Percentiles rank a stretch among this genome's conserved stretches.
Conservation (phyloP, 1,140 invertebrate genomes). For the Hycleus cichorii region DNA sequence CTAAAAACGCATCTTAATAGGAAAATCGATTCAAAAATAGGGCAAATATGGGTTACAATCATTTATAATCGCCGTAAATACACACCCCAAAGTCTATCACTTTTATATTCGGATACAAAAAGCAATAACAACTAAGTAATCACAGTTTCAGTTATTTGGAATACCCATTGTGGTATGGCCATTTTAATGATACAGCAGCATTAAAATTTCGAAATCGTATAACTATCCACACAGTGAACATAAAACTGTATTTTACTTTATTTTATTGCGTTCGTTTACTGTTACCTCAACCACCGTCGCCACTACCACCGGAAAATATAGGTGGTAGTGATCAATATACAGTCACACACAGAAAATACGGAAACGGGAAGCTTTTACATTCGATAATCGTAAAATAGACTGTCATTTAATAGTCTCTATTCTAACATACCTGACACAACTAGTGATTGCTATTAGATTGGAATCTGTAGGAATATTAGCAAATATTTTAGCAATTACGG, state of each 20-base stretch:
- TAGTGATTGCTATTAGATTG: too few relatives aligned
- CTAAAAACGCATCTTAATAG: too few relatives aligned
- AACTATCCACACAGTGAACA: constrained; percentile 21
- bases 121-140: constrained; percentile 27
- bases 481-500: too few relatives aligned
- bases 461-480: too few relatives aligned
- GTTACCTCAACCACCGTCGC: not conserved
- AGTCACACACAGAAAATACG: too few relatives aligned
- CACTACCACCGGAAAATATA: not conserved
- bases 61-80: too few relatives aligned
- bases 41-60: too few relatives aligned
- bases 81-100: too few relatives aligned
- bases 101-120: not conserved
- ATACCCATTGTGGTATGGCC: constrained; percentile 11
- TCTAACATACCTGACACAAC: constrained; percentile 19
- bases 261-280: constrained; percentile 7
- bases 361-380: not conserved
- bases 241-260: constrained; percentile 28
- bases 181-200: constrained; percentile 23
- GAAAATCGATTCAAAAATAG: too few relatives aligned
- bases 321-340: too few relatives aligned
- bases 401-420: constrained; percentile 28
- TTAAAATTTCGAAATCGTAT: constrained; percentile 30
- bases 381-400: constrained; percentile 27
- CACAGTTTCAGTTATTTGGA: constrained; percentile 26